Percentiles rank a stretch among this genome's conserved stretches.
Evolutionary conservation across 1,140 invertebrate genomes (phyloP).

Genomic region (Pectinophora gossypiella): DNA sequence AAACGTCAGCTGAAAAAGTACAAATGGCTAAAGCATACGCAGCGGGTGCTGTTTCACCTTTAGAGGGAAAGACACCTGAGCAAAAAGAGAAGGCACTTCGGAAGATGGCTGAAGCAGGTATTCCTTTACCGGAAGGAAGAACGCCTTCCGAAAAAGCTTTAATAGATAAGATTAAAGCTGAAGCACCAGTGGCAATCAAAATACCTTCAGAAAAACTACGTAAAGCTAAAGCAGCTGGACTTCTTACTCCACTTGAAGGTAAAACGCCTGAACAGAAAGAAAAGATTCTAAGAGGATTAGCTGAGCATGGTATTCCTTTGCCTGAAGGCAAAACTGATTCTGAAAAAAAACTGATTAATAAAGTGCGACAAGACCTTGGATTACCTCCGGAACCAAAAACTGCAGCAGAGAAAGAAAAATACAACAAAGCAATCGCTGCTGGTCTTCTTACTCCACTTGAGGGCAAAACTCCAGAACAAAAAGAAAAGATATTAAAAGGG

Average conservation of each 20-base stretch:
- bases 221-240: constrained; percentile 23
- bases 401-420: constrained; percentile 20
- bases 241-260: constrained; percentile 28
- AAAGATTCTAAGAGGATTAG: constrained; percentile 31
- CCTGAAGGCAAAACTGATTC: constrained; percentile 29
- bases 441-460: constrained; percentile 35
- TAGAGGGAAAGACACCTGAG: constrained; percentile 23
- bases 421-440: constrained; percentile 22
- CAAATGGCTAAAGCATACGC: constrained; percentile 20
- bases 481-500: constrained; percentile 38
- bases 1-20: constrained; percentile 20
- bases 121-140: constrained; percentile 23
- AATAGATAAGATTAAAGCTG: constrained; percentile 8
- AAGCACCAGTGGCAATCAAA: neutral
- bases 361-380: constrained; percentile 20
- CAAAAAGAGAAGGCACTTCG: constrained; percentile 31
- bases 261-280: constrained; percentile 34
- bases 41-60: constrained; percentile 20
- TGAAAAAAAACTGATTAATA: constrained; percentile 24
- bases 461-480: constrained; percentile 32
- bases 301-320: constrained; percentile 24
- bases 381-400: constrained; percentile 25
- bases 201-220: constrained; percentile 14
- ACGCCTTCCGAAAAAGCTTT: constrained; percentile 26
- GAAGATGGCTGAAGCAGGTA: constrained; percentile 11